phyloP scores from a whole-genome alignment of 1,140 invertebrate species.

The Drosophila trapezifrons region DNA sequence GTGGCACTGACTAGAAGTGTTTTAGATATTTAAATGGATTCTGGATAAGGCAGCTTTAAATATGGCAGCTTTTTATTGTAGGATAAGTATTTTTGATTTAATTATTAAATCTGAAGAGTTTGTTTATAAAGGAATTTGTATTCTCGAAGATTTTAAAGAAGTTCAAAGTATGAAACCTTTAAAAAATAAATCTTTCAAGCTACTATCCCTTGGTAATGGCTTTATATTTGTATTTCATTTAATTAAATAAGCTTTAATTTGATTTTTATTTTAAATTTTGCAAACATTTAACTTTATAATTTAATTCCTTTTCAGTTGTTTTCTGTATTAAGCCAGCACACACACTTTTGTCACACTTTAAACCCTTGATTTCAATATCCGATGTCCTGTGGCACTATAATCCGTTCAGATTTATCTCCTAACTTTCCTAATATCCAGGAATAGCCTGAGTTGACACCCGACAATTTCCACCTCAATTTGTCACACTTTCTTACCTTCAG shows the following conservation, averaged over 20 bases:
- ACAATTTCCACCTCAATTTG: background rate
- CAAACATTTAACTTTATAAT: background rate
- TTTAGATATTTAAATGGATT: background rate
- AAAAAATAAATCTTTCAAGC: too few species aligned
- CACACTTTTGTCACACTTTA: too few species aligned
- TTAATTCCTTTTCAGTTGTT: constrained; percentile 50
- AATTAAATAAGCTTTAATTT: too few species aligned
- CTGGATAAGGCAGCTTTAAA: background rate
- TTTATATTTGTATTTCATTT: too few species aligned
- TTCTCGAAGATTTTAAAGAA: too few species aligned
- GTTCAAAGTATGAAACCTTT: too few species aligned
- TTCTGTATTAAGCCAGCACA: background rate
- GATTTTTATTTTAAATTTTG: too few species aligned
- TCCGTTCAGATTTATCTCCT: background rate
- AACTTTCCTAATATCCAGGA: too few species aligned
- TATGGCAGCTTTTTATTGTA: background rate
- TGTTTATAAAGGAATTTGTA: too few species aligned
- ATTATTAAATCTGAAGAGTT: background rate
- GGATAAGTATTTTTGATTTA: background rate
- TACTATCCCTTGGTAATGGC: too few species aligned
- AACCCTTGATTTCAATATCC: background rate
- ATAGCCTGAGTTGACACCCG: background rate
- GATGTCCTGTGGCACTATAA: background rate
- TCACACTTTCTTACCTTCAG: constrained; percentile 58
- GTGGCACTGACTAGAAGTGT: too few species aligned